These are phyloP conservation scores for Plebejus argus DNA, from an alignment of 2,888 invertebrate genomes.

Conservation along the genomic window DNA sequence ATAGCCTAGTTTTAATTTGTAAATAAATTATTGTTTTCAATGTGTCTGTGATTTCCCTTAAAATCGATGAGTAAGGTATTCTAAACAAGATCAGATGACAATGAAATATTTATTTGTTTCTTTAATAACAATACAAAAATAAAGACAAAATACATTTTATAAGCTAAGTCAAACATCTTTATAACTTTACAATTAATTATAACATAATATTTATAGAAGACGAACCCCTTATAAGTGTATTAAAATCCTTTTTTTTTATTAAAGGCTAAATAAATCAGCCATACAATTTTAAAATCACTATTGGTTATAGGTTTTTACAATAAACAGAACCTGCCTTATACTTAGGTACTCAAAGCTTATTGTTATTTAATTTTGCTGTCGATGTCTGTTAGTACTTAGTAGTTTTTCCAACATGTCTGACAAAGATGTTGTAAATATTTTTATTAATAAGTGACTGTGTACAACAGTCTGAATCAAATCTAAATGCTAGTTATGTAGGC, in stretches of 20 bases:
- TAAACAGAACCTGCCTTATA: background rate
- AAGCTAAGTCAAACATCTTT: constrained; percentile 31
- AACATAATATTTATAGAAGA: constrained; percentile 23
- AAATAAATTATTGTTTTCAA: constrained; percentile 43
- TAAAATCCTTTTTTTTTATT: background rate
- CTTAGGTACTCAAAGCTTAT: background rate
- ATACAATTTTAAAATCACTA: background rate
- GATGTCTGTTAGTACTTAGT: too few species aligned
- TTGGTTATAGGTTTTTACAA: background rate
- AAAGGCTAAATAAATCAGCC: background rate
- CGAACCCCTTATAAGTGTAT: background rate
- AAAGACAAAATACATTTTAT: constrained; percentile 36
- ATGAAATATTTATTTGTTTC: constrained; percentile 35
- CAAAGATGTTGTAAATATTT: too few species aligned
- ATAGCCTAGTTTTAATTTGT: constrained; percentile 40
- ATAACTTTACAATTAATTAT: constrained; percentile 13
- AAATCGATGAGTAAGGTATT: background rate
- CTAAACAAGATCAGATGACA: constrained; percentile 1
- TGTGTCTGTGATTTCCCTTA: background rate
- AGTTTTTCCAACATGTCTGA: too few species aligned
- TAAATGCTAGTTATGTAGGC: background rate
- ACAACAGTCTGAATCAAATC: background rate
- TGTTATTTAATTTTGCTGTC: too few species aligned
- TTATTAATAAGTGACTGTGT: too few species aligned
- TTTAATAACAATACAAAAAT: constrained; percentile 38